Base-by-base conservation (phyloP, 1,140 invertebrate species). In the Hypsibius dujardini region DNA sequence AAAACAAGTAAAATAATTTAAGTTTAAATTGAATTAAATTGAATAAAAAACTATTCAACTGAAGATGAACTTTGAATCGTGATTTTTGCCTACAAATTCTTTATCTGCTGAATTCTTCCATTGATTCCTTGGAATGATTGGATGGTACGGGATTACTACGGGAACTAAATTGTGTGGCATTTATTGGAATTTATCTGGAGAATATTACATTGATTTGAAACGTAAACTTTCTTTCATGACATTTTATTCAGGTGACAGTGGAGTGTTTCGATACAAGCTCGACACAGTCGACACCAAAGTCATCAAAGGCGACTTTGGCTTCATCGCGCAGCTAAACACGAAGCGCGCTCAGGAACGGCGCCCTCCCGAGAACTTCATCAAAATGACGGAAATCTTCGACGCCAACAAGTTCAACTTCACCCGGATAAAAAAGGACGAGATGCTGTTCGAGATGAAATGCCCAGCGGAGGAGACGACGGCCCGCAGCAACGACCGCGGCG, bases 351-450 rank as follows among this genome's bases (percentile, higher is more conserved):
- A 72, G 1, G 84, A 85, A 70, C 79, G 86, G 75, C 80, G 87
- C 73, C 77, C 76, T 72, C 85, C 87, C n/a, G 81, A 87, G 75
- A 71, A 79, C 56, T 83, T 88, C 59, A 72, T 75, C 7, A 82
- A 79, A 74, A 79, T 86, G 59, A 77, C 76, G 40, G 82, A 86
- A 76, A 80, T 82, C 45, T 87, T 87, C 78, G 79, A 87, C 77
- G 72, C 78, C 1, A 75, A 79, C 47, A 76, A 79, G 71, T 88
- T 88, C 76, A 86, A 88, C 79, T 88, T 88, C 74, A 86, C 81
- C 1, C 85, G 86, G 79, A 79, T 86, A 70, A 76, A 79, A 40
- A 45, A 78, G 28, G 74, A 82, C 73, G 87, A 88, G 79, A 80
- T 85, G 70, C 75, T 86, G 56, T 81, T 84, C 73, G 73, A 81